Base-by-base conservation (phyloP, 2,888 invertebrate genomes). In the Cerastis leucographa region DNA sequence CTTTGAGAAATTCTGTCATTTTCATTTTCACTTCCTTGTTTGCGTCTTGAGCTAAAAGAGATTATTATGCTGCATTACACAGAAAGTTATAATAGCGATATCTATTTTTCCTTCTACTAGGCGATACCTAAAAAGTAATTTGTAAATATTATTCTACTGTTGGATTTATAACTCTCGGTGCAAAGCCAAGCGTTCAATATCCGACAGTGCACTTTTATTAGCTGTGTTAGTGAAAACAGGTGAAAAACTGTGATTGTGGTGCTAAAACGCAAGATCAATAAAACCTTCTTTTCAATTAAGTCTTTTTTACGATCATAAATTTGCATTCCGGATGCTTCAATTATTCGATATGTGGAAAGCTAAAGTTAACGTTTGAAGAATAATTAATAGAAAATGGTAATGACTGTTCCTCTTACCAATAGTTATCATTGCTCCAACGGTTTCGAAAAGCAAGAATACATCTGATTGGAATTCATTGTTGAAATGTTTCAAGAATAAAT, bases 391-490 rank as follows among this genome's bases (percentile, higher is more conserved):
- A 9, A 46, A 64, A 51, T 54, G 7, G 8, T 44, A 29, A 22
- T 42, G 0, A 14, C 3, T 46, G 9, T 35, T 35, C 29, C 68
- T 89, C 92, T 89, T 88, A 94, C 94, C 80, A 71, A 94, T 91
- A 4, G 91, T 91, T 0, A 94, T 54, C 78, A 90, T 88, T 0
- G 93, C 94, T 29, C 92, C 94, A 76, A 94, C 90, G 29, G 94
- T 93, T 75, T 91, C 96, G 11, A 97, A 90, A 1, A 96, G 91
- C 22, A 98, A 92, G 87, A 97, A 98, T 17, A 98, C 89, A 89
- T 98, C 98, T 0, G 98, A 98, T 12, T 97, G 97, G 90, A 98
- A 98, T 74, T 97, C 97, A 5, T 94, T 96, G 85, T 98, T 97
- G 14, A 94, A 90, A 88, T 98, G 97, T 91, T 98, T 98, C 75